Percentiles rank a stretch among this genome's conserved stretches.
phyloP scores from a whole-genome alignment of 1,140 invertebrate genomes.

The Drosophila insularis region DNA sequence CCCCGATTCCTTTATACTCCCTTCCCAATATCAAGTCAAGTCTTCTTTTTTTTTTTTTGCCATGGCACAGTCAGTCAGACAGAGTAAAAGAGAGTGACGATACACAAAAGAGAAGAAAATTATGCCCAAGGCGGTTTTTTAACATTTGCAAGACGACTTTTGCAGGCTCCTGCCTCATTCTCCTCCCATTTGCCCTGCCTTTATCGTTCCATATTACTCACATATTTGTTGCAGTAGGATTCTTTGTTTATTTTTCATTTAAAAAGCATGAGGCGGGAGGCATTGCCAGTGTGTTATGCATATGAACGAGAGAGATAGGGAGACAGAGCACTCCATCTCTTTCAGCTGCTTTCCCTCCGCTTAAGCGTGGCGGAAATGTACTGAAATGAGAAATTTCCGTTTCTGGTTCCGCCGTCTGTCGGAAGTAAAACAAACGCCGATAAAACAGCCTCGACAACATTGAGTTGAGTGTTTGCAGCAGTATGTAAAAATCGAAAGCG shows the following conservation, averaged over 20 bases:
- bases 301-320: constrained; percentile 34
- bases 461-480: constrained; percentile 19
- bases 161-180: constrained; percentile 26
- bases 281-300: constrained; percentile 58
- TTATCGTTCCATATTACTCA: constrained; percentile 73
- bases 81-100: neutral
- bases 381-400: constrained; percentile 79
- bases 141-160: constrained; percentile 55
- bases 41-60: constrained; percentile 37
- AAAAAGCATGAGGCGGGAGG: constrained; percentile 11
- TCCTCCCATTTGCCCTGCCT: constrained; percentile 21
- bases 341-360: constrained; percentile 13
- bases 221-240: constrained; percentile 70
- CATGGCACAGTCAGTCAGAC: constrained; percentile 2
- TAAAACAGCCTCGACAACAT: constrained; percentile 58
- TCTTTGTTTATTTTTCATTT: constrained; percentile 76
- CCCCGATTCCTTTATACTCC: constrained; percentile 10
- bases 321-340: neutral
- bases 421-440: constrained; percentile 80
- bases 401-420: constrained; percentile 77
- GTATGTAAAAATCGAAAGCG: constrained; percentile 6
- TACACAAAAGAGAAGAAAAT: constrained; percentile 51
- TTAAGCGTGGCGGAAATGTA: constrained; percentile 69
- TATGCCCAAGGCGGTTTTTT: constrained; percentile 52
- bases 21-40: constrained; percentile 41